These are phyloP conservation scores for Tricholauxania praeusta DNA, from an alignment of 2,888 invertebrate species.

Conservation along the genomic window DNA sequence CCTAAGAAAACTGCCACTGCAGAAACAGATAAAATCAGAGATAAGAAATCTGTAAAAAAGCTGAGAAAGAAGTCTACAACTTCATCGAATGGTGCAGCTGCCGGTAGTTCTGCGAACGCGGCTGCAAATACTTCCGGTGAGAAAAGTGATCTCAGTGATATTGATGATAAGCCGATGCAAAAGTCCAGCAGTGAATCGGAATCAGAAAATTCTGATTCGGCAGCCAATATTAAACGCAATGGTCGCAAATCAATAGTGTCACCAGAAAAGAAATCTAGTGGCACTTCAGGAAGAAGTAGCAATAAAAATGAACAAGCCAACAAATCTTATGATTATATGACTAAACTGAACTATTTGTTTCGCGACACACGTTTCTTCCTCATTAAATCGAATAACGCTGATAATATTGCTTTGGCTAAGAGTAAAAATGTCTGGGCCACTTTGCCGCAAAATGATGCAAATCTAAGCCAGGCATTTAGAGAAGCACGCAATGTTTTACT, in stretches of 20 bases:
- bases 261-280: constrained; percentile 46
- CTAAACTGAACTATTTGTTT: constrained; percentile 93
- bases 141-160: constrained; percentile 58
- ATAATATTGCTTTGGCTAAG: constrained; percentile 95
- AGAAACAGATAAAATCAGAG: constrained; percentile 7
- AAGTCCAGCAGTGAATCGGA: constrained; percentile 56
- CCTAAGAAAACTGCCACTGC: constrained; percentile 31
- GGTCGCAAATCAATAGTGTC: constrained; percentile 53
- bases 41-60: constrained; percentile 39
- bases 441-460: constrained; percentile 95
- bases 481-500: constrained; percentile 94
- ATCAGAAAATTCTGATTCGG: constrained; percentile 62
- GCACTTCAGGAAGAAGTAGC: constrained; percentile 52
- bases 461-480: constrained; percentile 93
- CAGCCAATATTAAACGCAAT: constrained; percentile 61
- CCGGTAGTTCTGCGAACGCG: constrained; percentile 26
- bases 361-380: constrained; percentile 95
- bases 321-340: constrained; percentile 81
- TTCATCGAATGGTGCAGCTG: constrained; percentile 34
- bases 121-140: constrained; percentile 43
- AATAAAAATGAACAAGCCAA: constrained; percentile 39
- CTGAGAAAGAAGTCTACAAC: constrained; percentile 47
- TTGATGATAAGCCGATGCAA: constrained; percentile 53
- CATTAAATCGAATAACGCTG: constrained; percentile 97
- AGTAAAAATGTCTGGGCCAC: constrained; percentile 98